Percentiles rank a stretch among this genome's conserved stretches.
Evolutionary conservation across 1,140 invertebrate genomes (phyloP).

Genomic region (Drosophila bipectinata): DNA sequence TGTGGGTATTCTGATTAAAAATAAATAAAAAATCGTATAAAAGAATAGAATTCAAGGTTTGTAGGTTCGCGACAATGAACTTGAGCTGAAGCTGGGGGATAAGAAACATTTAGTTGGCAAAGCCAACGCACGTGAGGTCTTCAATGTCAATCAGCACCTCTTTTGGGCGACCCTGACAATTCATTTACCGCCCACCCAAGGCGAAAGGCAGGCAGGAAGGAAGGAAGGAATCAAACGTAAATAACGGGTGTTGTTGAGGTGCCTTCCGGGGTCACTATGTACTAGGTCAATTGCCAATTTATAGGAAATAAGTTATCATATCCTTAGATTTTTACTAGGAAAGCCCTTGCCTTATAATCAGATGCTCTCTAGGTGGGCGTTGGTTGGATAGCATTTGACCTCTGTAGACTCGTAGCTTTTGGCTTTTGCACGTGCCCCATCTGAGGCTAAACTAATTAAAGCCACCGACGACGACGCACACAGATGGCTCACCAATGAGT

Average conservation of each 20-base stretch:
- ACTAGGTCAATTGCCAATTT: conserved; percentile 52
- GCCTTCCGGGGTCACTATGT: conserved; percentile 35
- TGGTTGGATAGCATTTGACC: conserved; percentile 61
- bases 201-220: conserved; percentile 61
- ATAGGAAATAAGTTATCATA: too few species aligned
- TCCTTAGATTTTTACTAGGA: background rate
- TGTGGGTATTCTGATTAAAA: conserved; percentile 23
- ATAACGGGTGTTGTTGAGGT: conserved; percentile 22
- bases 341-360: background rate
- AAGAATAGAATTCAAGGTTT: conserved; percentile 24
- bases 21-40: conserved; percentile 31
- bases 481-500: conserved; percentile 4
- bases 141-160: conserved; percentile 44
- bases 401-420: conserved; percentile 59
- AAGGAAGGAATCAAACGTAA: conserved; percentile 41
- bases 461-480: conserved; percentile 7
- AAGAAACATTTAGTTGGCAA: conserved; percentile 46
- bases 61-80: conserved; percentile 39
- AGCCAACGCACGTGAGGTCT: conserved; percentile 70
- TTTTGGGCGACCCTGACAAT: conserved; percentile 16
- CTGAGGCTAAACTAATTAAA: conserved; percentile 71
- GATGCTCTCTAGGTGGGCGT: background rate
- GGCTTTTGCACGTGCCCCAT: conserved; percentile 53
- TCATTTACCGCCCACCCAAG: conserved; percentile 13
- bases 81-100: conserved; percentile 16